Base-by-base conservation (phyloP, 2,888 invertebrate species). In the Erebia aethiops region DNA sequence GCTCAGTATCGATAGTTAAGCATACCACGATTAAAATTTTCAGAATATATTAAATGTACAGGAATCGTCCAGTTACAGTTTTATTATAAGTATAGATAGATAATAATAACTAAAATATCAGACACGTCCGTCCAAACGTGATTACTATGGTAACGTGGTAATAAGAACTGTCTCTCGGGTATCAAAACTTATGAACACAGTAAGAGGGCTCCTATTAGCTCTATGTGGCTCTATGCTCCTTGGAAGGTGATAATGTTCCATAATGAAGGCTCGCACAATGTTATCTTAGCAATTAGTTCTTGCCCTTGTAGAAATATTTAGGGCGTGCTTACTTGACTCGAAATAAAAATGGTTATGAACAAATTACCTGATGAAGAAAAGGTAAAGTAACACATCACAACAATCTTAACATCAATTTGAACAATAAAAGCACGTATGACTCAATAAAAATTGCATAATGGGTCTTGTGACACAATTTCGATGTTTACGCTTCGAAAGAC, bases 181-280 rank as follows among this genome's bases (percentile, higher is more conserved):
- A 72, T 72, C 62, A 70, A 62, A 74, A 72, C 72, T 72, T 74
- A 74, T 70, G 74, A 68, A 61, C 56, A 72, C 64, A 49, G 49
- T 67, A 49, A 70, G 66, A 18, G 60, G 70, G 63, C 58, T 63
- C 70, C 66, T 72, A 72, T 73, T 73, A 71, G 73, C 62, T 68
- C 58, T 54, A 65, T 35, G 49, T 73, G 68, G 73, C 62, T 68
- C 58, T 54, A 65, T 35, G 49, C 70, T 58, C 68, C 65, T 68
- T 66, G 62, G 43, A 65, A 70, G 72, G 70, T 72, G 70, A 74
- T 74, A 74, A 74, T 67, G 71, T 67, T 69, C 62, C 56, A 61
- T 74, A 74, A 74, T 72, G 68, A 72, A 71, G 54, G 64, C 69
- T 68, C 49, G 8, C 64, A 61, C 46, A 56, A 65, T 71, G 69